phyloP scores from a whole-genome alignment of 92 coral and sea anemone genomes.

The Meandrina meandrites region DNA sequence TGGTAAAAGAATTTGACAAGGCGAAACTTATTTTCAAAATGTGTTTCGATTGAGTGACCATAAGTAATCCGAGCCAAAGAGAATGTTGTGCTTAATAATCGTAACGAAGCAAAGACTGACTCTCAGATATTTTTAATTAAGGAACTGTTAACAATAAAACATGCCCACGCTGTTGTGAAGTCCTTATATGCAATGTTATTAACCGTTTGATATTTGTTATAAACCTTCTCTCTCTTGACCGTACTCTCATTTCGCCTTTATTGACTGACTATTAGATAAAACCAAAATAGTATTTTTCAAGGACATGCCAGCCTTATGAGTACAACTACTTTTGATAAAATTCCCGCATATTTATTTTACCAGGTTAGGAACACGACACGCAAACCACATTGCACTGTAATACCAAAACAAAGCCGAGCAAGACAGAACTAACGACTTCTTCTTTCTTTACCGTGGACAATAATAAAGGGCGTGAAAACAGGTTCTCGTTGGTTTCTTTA shows the following conservation, averaged over 20 bases:
- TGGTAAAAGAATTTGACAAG: neutral
- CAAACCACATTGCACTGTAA: neutral
- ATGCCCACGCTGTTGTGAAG: neutral
- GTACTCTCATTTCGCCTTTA: neutral
- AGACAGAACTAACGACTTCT: neutral
- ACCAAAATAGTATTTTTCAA: neutral
- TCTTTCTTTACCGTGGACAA: too few species aligned
- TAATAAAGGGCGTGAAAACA: too few species aligned
- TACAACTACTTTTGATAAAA: neutral
- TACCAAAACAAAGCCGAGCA: neutral
- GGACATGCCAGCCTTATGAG: neutral
- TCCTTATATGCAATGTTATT: neutral
- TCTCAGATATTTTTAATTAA: neutral
- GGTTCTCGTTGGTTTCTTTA: too few species aligned
- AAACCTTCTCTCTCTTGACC: neutral
- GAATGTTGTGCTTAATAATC: neutral
- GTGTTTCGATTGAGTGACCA: neutral
- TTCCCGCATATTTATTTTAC: neutral
- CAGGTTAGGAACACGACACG: neutral
- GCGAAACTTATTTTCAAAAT: neutral
- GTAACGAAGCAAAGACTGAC: neutral
- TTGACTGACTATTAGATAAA: neutral
- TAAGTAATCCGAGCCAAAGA: neutral
- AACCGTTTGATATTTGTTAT: neutral
- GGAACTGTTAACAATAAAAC: neutral